These are phyloP conservation scores for Macquaria australasica DNA, from an alignment of 2,113 vertebrate genomes.

Conservation along the genomic window DNA sequence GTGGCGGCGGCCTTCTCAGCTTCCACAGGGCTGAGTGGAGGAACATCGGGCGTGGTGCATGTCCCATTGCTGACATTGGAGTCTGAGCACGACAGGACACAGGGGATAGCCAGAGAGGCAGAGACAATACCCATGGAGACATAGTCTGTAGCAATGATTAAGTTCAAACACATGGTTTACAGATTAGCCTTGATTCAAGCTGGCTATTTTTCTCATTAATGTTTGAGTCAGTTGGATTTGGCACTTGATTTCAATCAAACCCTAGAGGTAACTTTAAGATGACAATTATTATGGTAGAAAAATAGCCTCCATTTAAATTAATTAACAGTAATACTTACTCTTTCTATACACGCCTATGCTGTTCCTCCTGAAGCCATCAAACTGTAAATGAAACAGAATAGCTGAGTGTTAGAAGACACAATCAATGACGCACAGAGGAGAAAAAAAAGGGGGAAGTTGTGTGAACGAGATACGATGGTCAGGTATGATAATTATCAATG, in stretches of 20 bases:
- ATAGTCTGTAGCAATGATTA: conserved; percentile 61
- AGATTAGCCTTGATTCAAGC: conserved; percentile 3
- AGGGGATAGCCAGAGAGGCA: conserved; percentile 69
- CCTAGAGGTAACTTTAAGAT: background rate
- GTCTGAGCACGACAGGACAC: conserved; percentile 72
- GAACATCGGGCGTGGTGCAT: conserved; percentile 22
- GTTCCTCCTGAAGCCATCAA: conserved; percentile 78
- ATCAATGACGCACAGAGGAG: background rate
- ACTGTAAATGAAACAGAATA: conserved; percentile 62
- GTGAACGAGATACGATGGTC: background rate
- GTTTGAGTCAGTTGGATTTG: background rate
- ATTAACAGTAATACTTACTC: conserved; percentile 73
- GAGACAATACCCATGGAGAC: conserved; percentile 63
- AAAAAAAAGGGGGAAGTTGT: background rate
- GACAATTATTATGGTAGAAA: background rate
- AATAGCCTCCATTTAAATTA: conserved; percentile 19
- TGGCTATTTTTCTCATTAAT: conserved; percentile 47
- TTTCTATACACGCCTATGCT: conserved; percentile 82
- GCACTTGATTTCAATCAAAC: conserved; percentile 17
- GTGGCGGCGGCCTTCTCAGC: conserved; percentile 85
- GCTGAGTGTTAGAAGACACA: background rate
- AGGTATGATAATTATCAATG: conserved; percentile 17
- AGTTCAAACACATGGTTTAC: conserved; percentile 46
- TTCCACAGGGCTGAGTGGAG: conserved; percentile 70
- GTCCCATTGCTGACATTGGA: conserved; percentile 73